Evolutionary conservation across 2,888 invertebrate species (phyloP).

Genomic region (Ptilodon capucinus): DNA sequence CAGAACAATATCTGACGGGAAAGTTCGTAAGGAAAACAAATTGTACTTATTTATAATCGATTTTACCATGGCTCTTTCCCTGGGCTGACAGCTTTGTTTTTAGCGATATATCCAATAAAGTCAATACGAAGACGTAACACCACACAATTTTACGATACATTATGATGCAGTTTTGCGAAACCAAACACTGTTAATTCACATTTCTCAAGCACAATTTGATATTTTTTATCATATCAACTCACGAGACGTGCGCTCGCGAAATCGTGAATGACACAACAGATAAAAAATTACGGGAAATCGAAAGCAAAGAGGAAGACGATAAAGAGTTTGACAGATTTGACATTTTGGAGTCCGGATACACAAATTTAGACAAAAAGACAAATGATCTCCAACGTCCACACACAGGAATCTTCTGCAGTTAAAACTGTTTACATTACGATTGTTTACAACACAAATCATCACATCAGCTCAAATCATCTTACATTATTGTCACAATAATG

Average conservation of each 20-base stretch:
- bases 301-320: neutral
- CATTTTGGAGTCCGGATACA: neutral
- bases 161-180: constrained; percentile 50
- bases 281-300: constrained; percentile 5
- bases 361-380: too few species aligned
- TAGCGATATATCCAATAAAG: constrained; percentile 85
- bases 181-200: constrained; percentile 62
- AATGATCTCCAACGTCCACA: too few species aligned
- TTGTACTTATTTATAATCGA: constrained; percentile 53
- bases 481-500: too few species aligned
- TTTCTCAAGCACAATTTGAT: constrained; percentile 57
- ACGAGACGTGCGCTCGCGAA: constrained; percentile 51
- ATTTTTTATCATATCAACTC: constrained; percentile 46
- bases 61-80: constrained; percentile 89
- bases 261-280: constrained; percentile 35
- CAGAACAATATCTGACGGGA: neutral
- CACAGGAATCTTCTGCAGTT: too few species aligned
- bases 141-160: constrained; percentile 84
- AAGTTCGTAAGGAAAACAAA: constrained; percentile 5
- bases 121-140: constrained; percentile 86
- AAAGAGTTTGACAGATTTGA: neutral
- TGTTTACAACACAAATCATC: too few species aligned
- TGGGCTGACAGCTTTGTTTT: constrained; percentile 87
- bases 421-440: too few species aligned
- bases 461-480: too few species aligned